phyloP scores from a whole-genome alignment of 2,113 vertebrate species.

The Rhabdornis inornatus region DNA sequence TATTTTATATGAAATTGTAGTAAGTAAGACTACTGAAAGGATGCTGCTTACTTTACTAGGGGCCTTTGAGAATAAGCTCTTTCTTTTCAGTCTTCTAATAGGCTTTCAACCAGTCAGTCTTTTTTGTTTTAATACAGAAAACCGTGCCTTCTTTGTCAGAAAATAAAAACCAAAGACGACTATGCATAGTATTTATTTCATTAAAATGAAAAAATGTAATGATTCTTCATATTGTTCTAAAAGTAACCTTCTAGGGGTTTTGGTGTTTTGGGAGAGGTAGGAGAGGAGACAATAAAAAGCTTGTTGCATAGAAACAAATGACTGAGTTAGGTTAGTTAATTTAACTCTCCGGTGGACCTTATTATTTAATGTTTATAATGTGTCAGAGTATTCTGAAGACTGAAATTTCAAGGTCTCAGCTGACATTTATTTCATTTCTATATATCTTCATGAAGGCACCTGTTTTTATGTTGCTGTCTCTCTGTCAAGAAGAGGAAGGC shows the following conservation, averaged over 20 bases:
- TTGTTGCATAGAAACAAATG: not conserved
- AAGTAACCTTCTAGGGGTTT: not conserved
- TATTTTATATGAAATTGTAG: not conserved
- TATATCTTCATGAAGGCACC: not conserved
- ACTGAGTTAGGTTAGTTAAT: not conserved
- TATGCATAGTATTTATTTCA: not conserved
- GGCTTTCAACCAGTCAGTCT: not conserved
- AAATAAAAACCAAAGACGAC: not conserved
- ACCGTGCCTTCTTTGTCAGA: not conserved
- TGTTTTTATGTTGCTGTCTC: not conserved
- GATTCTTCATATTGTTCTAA: not conserved
- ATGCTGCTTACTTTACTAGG: not conserved
- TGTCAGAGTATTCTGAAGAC: not conserved
- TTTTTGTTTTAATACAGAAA: not conserved
- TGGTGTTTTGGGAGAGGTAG: not conserved
- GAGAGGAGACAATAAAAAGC: not conserved
- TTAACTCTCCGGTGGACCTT: not conserved
- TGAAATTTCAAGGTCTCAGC: not conserved
- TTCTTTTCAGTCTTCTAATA: not conserved
- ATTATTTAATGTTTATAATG: slow-evolving; percentile 1
- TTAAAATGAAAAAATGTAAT: not conserved
- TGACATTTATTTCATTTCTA: not conserved
- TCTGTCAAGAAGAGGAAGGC: not conserved
- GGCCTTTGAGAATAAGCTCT: not conserved
- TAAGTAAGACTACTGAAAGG: not conserved